phyloP scores from a whole-genome alignment of 1,140 invertebrate genomes.

The Goniozus legneri region DNA sequence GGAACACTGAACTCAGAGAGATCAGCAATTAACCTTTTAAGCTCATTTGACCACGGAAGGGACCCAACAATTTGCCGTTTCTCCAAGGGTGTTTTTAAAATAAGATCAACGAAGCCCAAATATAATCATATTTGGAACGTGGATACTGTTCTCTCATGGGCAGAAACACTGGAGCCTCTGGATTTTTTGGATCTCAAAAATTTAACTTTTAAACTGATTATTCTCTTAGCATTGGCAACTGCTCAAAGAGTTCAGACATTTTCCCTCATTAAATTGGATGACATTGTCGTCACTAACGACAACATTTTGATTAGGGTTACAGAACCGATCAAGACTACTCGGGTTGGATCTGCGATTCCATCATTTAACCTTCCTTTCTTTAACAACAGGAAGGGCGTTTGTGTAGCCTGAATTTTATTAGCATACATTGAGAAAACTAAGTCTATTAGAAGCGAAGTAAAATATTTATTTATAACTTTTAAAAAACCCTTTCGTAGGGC shows the following conservation, averaged over 20 bases:
- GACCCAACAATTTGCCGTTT: too few relatives aligned
- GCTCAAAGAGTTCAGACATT: background rate
- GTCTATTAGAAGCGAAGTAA: background rate
- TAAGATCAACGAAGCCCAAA: too few relatives aligned
- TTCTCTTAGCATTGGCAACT: background rate
- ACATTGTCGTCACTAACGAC: background rate
- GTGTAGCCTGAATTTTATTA: background rate
- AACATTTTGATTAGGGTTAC: background rate
- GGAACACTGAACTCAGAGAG: too few relatives aligned
- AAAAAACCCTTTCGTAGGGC: background rate
- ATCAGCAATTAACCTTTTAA: too few relatives aligned
- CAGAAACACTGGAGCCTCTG: too few relatives aligned
- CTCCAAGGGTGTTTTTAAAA: too few relatives aligned
- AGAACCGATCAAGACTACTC: background rate
- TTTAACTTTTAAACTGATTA: background rate
- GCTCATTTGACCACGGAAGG: too few relatives aligned
- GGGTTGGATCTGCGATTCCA: background rate
- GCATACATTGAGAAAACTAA: background rate
- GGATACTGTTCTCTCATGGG: too few relatives aligned
- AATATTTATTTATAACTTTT: background rate
- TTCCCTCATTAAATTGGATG: background rate
- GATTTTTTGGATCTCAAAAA: background rate
- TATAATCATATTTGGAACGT: too few relatives aligned
- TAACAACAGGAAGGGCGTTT: background rate
- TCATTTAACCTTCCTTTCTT: background rate